Conservation (phyloP, 2,888 invertebrate genomes). For the Ceraclea dissimilis region DNA sequence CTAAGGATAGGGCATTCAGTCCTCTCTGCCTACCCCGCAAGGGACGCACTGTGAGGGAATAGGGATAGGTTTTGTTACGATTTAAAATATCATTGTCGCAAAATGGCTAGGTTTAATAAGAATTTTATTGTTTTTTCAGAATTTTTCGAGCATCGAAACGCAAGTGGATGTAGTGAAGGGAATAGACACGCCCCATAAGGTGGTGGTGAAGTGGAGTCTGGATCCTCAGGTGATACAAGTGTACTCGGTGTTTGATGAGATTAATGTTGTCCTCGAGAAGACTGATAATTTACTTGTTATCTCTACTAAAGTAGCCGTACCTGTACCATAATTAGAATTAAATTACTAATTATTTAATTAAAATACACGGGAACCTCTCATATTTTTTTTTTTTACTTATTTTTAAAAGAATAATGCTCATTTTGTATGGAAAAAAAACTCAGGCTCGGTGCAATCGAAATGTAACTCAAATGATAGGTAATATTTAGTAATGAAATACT, state of each 20-base stretch:
- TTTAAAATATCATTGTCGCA: neutral
- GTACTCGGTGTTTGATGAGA: neutral
- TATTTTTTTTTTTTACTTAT: no score
- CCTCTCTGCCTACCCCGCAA: no score
- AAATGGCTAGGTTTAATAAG: neutral
- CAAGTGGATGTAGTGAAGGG: neutral
- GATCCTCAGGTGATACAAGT: neutral
- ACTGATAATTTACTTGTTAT: slow-evolving; percentile 2
- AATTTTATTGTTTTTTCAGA: neutral
- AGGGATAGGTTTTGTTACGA: neutral
- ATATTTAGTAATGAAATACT: no score
- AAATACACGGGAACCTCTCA: no score
- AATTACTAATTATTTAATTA: neutral
- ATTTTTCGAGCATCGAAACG: neutral
- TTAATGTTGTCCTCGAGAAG: neutral
- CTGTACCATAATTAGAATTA: neutral
- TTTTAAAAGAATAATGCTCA: no score
- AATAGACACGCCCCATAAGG: neutral
- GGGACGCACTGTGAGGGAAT: no score
- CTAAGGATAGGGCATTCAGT: no score
- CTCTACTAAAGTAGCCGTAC: neutral
- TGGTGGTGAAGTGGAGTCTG: neutral
- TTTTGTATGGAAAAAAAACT: no score
- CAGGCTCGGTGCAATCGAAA: no score
- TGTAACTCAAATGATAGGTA: no score